Base-by-base conservation (phyloP, 2,113 vertebrate genomes). In the Istiophorus platypterus region DNA sequence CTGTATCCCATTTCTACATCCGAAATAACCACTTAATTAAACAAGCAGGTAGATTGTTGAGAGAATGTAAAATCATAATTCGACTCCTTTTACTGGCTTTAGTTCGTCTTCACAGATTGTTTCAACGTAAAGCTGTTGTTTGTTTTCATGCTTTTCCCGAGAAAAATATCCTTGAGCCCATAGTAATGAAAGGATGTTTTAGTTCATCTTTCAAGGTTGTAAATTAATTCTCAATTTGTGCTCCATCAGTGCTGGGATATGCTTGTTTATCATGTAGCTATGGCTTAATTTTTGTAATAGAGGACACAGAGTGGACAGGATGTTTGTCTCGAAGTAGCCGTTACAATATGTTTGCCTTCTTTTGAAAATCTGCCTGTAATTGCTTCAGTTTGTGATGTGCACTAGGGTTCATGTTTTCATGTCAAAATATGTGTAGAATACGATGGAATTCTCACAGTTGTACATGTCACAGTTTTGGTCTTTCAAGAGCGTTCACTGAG, bases 401-500 rank as follows among this genome's bases (percentile, higher is more conserved):
- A 85, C 90, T 88, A 89, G 83, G 74, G 41, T 89, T 92, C 80
- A 86, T 91, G 85, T 88, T 88, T 86, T 91, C 78, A 88, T 80
- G 82, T 89, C 78, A 68, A 34, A 66, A 76, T 81, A 88, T 92
- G 73, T 91, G 86, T 93, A 88, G 87, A 88, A 90, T 79, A 86
- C 42, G 11, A 85, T 61, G 76, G 62, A 80, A 89, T 79, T 88
- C 49, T 9, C 34, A 70, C 86, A 86, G 85, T 85, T 92, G 89
- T 89, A 90, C 75, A 80, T 82, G 80, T 90, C 88, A 90, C 78
- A 18, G 9, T 78, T 84, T 90, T 88, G 82, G 83, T 88, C 79
- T 67, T 77, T 77, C 13, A 52, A 65, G 62, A 90, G 69, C 86
- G 82, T 90, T 89, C 72, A 45, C 67, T 72, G 27, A 86, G 86